A percentile compares a stretch with the other conserved stretches of the same genome.
phyloP scores from a whole-genome alignment of 1,140 invertebrate species.

The Wiebesia pumilae region DNA sequence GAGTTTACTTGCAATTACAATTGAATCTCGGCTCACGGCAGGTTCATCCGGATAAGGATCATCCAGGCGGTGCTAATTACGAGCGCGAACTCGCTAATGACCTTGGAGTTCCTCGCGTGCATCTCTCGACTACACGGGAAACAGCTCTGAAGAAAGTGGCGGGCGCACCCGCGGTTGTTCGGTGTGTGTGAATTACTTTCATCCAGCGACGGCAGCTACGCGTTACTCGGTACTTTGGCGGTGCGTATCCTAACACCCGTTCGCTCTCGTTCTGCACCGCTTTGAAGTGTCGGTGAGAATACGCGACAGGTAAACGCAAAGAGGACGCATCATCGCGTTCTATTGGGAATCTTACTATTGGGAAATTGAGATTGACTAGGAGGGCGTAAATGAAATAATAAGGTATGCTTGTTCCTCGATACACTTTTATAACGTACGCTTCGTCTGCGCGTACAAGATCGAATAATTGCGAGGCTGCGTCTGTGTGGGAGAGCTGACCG shows the following conservation, averaged over 20 bases:
- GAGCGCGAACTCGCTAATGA: constrained; percentile 33
- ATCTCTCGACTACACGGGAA: background rate
- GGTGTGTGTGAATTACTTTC: background rate
- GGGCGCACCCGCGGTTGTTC: background rate
- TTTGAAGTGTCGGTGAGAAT: background rate
- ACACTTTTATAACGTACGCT: background rate
- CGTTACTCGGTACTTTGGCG: background rate
- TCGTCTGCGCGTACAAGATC: background rate
- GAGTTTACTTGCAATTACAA: constrained; percentile 2
- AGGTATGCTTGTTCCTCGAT: background rate
- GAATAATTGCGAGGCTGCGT: too few relatives aligned
- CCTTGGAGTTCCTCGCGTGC: constrained; percentile 1
- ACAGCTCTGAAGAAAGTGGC: background rate
- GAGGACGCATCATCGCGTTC: background rate
- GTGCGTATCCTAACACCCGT: background rate
- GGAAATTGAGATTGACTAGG: background rate
- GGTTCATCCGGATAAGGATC: constrained; percentile 25
- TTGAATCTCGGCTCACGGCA: background rate
- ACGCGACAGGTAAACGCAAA: background rate
- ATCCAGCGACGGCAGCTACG: background rate
- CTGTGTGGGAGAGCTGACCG: background rate
- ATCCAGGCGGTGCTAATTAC: constrained; percentile 9
- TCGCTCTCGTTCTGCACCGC: background rate
- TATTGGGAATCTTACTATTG: background rate
- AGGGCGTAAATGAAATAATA: background rate